Evolutionary conservation across 2,888 invertebrate genomes (phyloP).

Genomic region (Sminthurides aquaticus): DNA sequence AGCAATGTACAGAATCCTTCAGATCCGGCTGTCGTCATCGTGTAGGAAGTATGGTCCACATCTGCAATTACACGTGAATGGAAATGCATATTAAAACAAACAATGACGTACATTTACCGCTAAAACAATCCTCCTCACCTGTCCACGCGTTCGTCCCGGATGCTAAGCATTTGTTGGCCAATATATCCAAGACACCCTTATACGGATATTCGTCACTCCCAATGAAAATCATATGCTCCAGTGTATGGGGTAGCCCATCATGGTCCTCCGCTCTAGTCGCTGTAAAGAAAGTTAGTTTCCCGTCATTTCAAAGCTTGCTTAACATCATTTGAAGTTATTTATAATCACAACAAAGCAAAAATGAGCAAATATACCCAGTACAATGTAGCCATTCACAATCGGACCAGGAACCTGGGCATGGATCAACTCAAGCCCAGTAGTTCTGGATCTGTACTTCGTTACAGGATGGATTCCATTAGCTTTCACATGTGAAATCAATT

Average conservation of each 20-base stretch:
- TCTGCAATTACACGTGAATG: conserved; percentile 46
- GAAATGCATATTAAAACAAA: conserved; percentile 3
- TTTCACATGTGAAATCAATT: conserved; percentile 13
- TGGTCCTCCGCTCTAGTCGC: conserved; percentile 86
- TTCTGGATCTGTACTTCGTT: conserved; percentile 67
- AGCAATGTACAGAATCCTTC: conserved; percentile 81
- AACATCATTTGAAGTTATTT: conserved; percentile 4
- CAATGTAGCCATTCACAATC: conserved; percentile 79
- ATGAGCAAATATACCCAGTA: conserved; percentile 65
- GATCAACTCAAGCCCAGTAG: conserved; percentile 72
- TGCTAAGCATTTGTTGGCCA: conserved; percentile 82
- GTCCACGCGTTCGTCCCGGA: conserved; percentile 91
- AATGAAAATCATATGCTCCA: conserved; percentile 84
- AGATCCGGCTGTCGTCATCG: conserved; percentile 76
- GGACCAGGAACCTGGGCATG: conserved; percentile 83
- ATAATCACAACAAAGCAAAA: background rate
- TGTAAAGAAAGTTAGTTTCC: conserved; percentile 50
- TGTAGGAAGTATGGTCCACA: conserved; percentile 81
- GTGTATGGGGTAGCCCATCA: conserved; percentile 84
- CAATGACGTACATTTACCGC: too few relatives aligned
- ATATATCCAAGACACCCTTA: conserved; percentile 77
- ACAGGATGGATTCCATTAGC: conserved; percentile 64
- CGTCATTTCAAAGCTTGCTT: conserved; percentile 16
- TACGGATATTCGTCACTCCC: conserved; percentile 84
- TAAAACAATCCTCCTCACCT: too few relatives aligned